phyloP scores from a whole-genome alignment of 2,113 vertebrate genomes.

The Jaculus jaculus region DNA sequence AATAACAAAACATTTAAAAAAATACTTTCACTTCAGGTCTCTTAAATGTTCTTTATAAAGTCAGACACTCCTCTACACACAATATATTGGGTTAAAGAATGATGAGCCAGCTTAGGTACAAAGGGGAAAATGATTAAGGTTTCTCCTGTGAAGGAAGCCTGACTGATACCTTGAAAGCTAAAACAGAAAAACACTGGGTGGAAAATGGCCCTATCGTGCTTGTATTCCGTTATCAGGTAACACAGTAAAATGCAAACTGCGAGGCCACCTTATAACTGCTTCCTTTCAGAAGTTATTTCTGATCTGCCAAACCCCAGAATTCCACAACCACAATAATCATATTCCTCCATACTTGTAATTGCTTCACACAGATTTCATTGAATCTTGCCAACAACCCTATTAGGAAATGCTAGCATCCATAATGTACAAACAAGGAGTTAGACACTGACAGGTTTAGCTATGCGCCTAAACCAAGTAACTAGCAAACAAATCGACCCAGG shows the following conservation, averaged over 20 bases:
- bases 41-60: neutral
- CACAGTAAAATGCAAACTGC: slow-evolving; percentile 23
- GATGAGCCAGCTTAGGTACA: neutral
- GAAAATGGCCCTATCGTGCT: neutral
- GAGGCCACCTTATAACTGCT: neutral
- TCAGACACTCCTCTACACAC: neutral
- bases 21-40: neutral
- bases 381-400: neutral
- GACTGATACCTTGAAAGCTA: neutral
- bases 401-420: neutral
- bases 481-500: neutral
- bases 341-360: neutral
- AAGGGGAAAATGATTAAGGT: neutral
- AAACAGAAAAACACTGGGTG: neutral
- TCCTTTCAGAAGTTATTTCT: slow-evolving; percentile 1
- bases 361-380: neutral
- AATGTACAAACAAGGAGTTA: neutral
- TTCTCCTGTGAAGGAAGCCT: neutral
- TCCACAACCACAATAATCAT: neutral
- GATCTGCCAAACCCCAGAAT: neutral
- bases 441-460: neutral
- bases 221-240: neutral
- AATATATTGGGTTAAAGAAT: neutral
- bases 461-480: neutral
- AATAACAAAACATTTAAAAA: neutral